These are phyloP conservation scores for Argyrosomus japonicus DNA, from an alignment of 2,113 vertebrate genomes.

Conservation along the genomic window DNA sequence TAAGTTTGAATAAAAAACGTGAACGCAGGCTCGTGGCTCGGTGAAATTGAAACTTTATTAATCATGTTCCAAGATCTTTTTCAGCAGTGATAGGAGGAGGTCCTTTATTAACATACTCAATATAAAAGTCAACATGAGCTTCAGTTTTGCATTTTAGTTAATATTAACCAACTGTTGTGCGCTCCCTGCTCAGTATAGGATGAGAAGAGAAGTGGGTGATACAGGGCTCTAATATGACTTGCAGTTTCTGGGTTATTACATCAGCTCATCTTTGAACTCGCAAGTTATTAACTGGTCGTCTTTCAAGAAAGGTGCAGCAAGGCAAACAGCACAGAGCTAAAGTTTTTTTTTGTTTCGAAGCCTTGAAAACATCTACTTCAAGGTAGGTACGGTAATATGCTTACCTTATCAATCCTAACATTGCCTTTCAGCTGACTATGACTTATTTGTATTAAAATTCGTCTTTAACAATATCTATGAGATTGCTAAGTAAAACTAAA, in stretches of 20 bases:
- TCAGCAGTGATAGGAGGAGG: neutral
- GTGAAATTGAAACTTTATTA: slow-evolving; percentile 13
- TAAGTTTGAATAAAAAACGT: neutral
- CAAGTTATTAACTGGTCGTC: neutral
- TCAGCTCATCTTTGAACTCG: slow-evolving; percentile 32
- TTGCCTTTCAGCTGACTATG: neutral
- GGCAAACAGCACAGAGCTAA: neutral
- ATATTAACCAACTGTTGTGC: slow-evolving; percentile 21
- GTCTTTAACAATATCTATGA: neutral
- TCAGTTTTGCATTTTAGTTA: slow-evolving; percentile 59
- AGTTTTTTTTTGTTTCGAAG: too few relatives aligned
- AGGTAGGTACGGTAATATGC: slow-evolving; percentile 27
- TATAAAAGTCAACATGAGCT: neutral
- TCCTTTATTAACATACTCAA: neutral
- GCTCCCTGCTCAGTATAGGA: neutral
- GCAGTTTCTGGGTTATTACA: neutral
- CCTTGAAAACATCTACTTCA: neutral
- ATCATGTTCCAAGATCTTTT: neutral
- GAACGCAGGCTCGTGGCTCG: neutral
- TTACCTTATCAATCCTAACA: neutral
- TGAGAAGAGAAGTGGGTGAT: neutral
- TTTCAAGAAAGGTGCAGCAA: neutral
- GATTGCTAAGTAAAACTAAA: neutral
- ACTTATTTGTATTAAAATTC: neutral
- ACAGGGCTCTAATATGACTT: neutral